Evolutionary conservation across 2,113 vertebrate species (phyloP).

Genomic region (Diglossa brunneiventris): DNA sequence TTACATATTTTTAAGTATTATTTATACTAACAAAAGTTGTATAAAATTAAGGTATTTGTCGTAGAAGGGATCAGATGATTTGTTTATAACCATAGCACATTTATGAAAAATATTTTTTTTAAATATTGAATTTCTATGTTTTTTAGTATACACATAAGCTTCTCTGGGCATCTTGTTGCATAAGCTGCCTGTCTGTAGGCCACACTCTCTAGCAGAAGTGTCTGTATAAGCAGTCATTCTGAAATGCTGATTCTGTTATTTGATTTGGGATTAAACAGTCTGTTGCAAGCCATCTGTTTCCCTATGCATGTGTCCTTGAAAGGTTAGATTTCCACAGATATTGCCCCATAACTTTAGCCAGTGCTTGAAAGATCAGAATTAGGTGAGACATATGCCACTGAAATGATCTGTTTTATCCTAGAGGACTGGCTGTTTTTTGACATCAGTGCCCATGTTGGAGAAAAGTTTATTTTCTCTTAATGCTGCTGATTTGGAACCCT

Average conservation of each 20-base stretch:
- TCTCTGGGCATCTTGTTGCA: slow-evolving; percentile 36
- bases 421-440: slow-evolving; percentile 68
- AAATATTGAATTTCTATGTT: not conserved
- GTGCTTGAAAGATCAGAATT: slow-evolving; percentile 76
- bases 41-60: not conserved
- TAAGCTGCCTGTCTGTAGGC: slow-evolving; percentile 55
- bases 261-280: slow-evolving; percentile 83
- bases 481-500: slow-evolving; percentile 68
- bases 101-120: not conserved
- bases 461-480: slow-evolving; percentile 42
- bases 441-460: slow-evolving; percentile 22
- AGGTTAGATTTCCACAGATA: slow-evolving; percentile 78
- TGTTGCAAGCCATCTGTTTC: slow-evolving; percentile 81
- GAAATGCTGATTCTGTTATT: slow-evolving; percentile 82
- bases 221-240: slow-evolving; percentile 74
- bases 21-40: not conserved
- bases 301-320: slow-evolving; percentile 78
- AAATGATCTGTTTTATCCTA: slow-evolving; percentile 71
- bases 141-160: not conserved
- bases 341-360: slow-evolving; percentile 71
- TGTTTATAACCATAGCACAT: not conserved
- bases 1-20: not conserved
- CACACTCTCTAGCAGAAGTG: slow-evolving; percentile 67
- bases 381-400: slow-evolving; percentile 74
- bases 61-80: not conserved